Evolutionary conservation across 2,113 vertebrate species (phyloP).

Genomic region (Calypte anna): DNA sequence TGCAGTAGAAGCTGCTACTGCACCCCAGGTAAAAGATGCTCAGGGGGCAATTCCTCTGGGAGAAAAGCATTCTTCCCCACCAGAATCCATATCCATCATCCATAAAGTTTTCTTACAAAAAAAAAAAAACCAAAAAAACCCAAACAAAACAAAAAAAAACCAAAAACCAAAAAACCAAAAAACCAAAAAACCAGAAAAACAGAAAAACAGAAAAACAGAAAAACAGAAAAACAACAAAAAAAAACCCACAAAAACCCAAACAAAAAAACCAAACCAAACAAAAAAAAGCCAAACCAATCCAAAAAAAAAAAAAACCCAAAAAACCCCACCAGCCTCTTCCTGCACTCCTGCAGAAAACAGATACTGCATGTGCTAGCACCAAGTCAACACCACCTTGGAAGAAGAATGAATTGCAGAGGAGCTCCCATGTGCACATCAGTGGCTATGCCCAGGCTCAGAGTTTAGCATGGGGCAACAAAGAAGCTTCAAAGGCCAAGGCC

Average conservation of each 20-base stretch:
- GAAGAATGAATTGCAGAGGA: not conserved
- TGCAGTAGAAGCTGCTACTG: not conserved
- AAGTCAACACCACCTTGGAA: not conserved
- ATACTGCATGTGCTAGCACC: not conserved
- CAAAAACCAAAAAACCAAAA: not conserved
- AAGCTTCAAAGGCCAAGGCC: not conserved
- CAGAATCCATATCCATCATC: not conserved
- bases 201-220: no score
- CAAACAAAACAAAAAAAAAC: not conserved
- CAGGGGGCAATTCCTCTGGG: no score
- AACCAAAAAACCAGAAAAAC: no score
- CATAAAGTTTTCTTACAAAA: not conserved
- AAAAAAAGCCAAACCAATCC: no score
- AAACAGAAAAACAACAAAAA: no score
- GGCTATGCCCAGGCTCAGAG: not conserved
- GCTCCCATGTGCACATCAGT: rapidly evolving
- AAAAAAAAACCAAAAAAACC: no score
- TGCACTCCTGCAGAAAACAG: not conserved
- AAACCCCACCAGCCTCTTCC: rapidly evolving
- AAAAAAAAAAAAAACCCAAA: not conserved
- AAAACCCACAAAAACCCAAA: no score
- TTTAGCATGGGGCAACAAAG: rapidly evolving
- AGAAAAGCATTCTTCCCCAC: not conserved
- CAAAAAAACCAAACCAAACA: not conserved
- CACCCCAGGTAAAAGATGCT: not conserved